Conservation (phyloP, 2,797 vertebrate genomes). For the Margarornis squamiger region DNA sequence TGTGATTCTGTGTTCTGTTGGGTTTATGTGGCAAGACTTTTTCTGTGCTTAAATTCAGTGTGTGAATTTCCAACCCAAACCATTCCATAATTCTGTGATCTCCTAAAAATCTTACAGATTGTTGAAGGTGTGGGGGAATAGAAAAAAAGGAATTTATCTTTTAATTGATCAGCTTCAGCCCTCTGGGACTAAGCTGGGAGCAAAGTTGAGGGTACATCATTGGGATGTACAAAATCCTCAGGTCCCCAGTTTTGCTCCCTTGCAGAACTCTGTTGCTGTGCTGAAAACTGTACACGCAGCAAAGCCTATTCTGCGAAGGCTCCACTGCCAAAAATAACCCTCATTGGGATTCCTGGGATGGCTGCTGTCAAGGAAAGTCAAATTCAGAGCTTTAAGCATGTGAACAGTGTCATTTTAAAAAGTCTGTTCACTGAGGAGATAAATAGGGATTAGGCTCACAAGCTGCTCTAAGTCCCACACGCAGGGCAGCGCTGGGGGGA, state of each 20-base stretch:
- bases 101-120: not conserved
- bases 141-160: not conserved
- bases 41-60: not conserved
- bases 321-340: conserved; percentile 45
- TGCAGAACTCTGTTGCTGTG: not conserved
- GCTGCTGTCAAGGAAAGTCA: conserved; percentile 64
- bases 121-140: not conserved
- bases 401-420: conserved; percentile 45
- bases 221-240: not conserved
- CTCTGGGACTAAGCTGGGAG: not conserved
- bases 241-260: not conserved
- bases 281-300: not conserved
- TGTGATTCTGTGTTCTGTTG: not conserved
- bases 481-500: not conserved
- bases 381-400: conserved; percentile 56
- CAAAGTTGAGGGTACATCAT: not conserved
- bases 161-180: not conserved
- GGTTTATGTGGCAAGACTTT: not conserved
- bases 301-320: not conserved
- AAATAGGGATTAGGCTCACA: conserved; percentile 46
- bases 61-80: not conserved
- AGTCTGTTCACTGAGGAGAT: conserved; percentile 53
- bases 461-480: not conserved
- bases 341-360: conserved; percentile 58
- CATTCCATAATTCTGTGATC: not conserved